phyloP scores from a whole-genome alignment of 2,113 vertebrate species.

The Hyperoodon ampullatus region DNA sequence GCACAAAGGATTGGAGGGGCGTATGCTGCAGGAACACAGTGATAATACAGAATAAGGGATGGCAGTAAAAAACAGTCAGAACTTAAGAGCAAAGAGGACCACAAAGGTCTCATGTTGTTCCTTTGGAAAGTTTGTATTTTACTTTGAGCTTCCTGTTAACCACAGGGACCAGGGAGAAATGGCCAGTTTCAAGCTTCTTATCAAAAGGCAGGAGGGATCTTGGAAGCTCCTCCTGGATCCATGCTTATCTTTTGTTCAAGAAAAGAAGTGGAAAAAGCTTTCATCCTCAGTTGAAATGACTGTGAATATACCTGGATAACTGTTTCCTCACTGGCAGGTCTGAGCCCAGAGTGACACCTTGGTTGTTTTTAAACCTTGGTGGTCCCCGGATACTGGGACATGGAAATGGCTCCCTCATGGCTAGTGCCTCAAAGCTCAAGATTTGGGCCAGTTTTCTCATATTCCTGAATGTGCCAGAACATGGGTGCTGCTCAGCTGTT shows the following conservation, averaged over 20 bases:
- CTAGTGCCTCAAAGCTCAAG: neutral
- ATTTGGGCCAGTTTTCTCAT: neutral
- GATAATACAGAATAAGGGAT: neutral
- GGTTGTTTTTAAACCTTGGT: neutral
- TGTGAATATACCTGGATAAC: neutral
- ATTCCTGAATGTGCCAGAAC: neutral
- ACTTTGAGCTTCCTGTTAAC: neutral
- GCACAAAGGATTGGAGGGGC: neutral
- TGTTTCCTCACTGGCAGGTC: neutral
- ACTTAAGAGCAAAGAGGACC: neutral
- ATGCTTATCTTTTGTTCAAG: neutral
- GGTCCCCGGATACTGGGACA: neutral
- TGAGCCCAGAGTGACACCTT: neutral
- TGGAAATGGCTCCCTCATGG: neutral
- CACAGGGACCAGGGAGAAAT: neutral
- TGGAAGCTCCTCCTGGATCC: neutral
- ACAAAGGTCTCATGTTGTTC: neutral
- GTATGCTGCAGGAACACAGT: neutral
- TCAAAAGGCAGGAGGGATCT: neutral
- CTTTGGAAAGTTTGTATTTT: neutral
- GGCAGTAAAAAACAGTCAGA: neutral
- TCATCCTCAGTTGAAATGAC: neutral
- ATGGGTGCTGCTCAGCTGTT: neutral
- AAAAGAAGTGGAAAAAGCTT: neutral
- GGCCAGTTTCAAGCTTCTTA: neutral